These are phyloP conservation scores for Caenorhabditis sp. DNA, from an alignment of 2,888 invertebrate species.

Conservation along the genomic window DNA sequence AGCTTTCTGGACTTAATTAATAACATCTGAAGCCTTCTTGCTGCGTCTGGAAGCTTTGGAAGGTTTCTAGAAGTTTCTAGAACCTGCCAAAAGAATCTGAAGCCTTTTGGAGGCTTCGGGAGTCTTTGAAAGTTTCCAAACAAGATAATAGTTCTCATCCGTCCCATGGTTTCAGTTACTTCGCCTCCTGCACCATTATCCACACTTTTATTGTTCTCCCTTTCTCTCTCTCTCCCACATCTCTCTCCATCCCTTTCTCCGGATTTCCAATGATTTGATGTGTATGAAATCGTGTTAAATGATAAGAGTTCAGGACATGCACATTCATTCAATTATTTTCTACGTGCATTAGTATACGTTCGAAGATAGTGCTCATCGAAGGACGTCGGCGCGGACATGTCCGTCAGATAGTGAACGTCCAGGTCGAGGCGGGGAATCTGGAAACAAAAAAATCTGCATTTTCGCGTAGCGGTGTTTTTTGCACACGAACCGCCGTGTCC, in stretches of 20 bases:
- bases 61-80: background rate
- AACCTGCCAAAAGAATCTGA: too few species aligned
- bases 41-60: too few species aligned
- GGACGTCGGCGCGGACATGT: slow-evolving; percentile 67
- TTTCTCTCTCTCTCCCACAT: background rate
- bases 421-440: slow-evolving; percentile 68
- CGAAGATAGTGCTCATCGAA: slow-evolving; percentile 71
- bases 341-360: slow-evolving; percentile 49
- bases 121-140: too few species aligned
- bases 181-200: background rate
- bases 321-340: slow-evolving; percentile 22
- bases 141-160: too few species aligned
- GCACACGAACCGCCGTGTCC: slow-evolving; percentile 15
- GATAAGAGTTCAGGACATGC: too few species aligned
- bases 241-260: background rate
- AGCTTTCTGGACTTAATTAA: too few species aligned
- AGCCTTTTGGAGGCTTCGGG: too few species aligned
- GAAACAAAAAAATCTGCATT: background rate
- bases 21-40: too few species aligned
- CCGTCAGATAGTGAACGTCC: slow-evolving; percentile 59
- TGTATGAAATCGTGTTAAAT: slow-evolving; percentile 10
- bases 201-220: background rate
- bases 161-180: too few species aligned
- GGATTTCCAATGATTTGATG: background rate
- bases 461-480: too few species aligned